Evolutionary conservation across 1,140 invertebrate genomes (phyloP), one percentile per base, ranked within the genome.

Genomic region (Laodelphax striatellus): DNA sequence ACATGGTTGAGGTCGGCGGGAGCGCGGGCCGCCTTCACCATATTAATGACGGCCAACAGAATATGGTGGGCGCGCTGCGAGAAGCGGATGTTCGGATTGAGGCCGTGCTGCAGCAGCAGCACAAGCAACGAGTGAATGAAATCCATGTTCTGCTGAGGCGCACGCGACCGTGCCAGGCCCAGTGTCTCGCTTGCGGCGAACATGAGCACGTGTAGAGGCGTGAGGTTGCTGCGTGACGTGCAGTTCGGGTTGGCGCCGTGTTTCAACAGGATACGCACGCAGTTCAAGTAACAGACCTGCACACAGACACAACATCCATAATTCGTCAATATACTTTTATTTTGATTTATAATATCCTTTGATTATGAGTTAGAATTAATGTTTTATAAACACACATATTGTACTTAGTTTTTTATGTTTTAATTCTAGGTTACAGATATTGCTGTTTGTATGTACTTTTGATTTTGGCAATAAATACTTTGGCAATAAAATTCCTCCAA

Each of bases 241-340:
- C 85, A 87, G 70, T 87, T 87, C 21, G 84, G 82, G 72, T 85
- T 86, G 8, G 84, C 85, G 62, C 84, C 83, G 68, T 84, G 75
- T 70, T 84, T 82, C 64, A 83, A 70, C 44, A 87, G 68, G 50
- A 86, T 81, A 24, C 83, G 74, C 22, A 87, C 84, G 70, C 84
- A 87, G 68, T 87, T 87, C 58, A 86, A 69, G 69, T 85, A 86
- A 69, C 83, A 86, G 3, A 86, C 82, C 81, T 83, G 55, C n/a
- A 73, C 73, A 54, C 61, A 53, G 21, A 57, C 42, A 59, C 21
- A 50, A 50, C 10, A 2, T 19, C 34, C 3, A 11, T 8, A 38
- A 13, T 38, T 38, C 10, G 24, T 28, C 24, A 28, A 28, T 4
- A 28, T 4, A 28, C 6, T 2, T 28, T 28, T 6, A n/a, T n/a